These are phyloP conservation scores for Amiota mariae DNA, from an alignment of 2,888 invertebrate species.

Conservation along the genomic window DNA sequence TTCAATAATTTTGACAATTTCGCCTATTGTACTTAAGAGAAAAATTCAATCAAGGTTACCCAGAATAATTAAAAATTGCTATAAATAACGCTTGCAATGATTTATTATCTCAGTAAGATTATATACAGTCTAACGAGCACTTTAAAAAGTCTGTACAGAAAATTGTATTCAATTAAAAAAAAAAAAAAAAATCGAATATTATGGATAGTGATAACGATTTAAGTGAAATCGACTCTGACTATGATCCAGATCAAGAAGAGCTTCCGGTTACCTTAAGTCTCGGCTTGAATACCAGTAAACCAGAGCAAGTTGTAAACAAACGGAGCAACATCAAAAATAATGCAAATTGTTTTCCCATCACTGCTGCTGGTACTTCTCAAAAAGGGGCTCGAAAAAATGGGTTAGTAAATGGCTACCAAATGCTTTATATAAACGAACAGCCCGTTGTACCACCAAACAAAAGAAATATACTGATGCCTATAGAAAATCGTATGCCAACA, in stretches of 20 bases:
- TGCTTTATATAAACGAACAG: too few relatives aligned
- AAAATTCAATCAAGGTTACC: background rate
- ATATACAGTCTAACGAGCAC: too few relatives aligned
- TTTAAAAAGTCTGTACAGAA: background rate
- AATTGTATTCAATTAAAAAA: background rate
- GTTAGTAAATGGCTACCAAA: too few relatives aligned
- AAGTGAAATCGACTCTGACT: constrained; percentile 16
- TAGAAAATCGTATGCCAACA: too few relatives aligned
- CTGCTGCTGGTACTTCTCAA: background rate
- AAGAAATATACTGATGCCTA: too few relatives aligned
- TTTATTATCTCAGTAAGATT: too few relatives aligned
- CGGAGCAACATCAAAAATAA: background rate
- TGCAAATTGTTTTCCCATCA: background rate
- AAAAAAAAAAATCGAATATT: background rate
- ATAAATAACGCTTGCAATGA: background rate
- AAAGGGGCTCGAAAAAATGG: too few relatives aligned
- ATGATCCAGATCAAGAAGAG: constrained; percentile 22
- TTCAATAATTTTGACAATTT: background rate
- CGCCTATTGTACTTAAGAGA: background rate
- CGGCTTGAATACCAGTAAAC: background rate
- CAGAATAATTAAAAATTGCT: background rate
- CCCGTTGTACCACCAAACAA: too few relatives aligned
- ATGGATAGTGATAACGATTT: background rate
- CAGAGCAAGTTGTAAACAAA: background rate
- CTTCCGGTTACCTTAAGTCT: background rate